phyloP scores from a whole-genome alignment of 2,888 invertebrate genomes.

The Palloptera scutellata region DNA sequence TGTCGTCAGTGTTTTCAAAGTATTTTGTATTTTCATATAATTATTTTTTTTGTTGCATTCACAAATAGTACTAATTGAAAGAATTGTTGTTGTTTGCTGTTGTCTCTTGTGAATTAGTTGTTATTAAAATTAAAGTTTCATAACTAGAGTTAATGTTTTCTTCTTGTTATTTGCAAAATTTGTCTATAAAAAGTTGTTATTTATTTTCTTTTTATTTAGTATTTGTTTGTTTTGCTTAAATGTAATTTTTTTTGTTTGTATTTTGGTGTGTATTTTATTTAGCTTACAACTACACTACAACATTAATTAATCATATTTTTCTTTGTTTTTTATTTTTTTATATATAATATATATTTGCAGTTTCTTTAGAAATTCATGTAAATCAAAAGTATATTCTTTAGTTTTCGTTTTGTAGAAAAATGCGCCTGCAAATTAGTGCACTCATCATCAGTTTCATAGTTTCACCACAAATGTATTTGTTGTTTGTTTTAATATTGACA shows the following conservation, averaged over 20 bases:
- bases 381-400: slow-evolving; percentile 6
- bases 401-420: slow-evolving; percentile 33
- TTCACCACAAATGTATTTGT: slow-evolving; percentile 25
- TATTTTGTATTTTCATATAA: slow-evolving; percentile 31
- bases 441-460: slow-evolving; percentile 26
- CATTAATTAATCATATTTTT: slow-evolving; percentile 28
- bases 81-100: slow-evolving; percentile 10
- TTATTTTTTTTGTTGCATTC: background rate
- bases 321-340: background rate
- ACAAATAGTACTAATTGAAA: background rate
- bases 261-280: slow-evolving; percentile 15
- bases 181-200: slow-evolving; percentile 28
- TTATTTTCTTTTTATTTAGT: slow-evolving; percentile 6
- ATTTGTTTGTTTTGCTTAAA: background rate
- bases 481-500: slow-evolving; percentile 55
- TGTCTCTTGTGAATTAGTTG: slow-evolving; percentile 1
- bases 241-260: slow-evolving; percentile 12
- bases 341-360: slow-evolving; percentile 3
- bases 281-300: slow-evolving; percentile 35
- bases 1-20: slow-evolving; percentile 19
- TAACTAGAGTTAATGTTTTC: too few relatives aligned
- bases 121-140: slow-evolving; percentile 19
- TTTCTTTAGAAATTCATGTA: slow-evolving; percentile 7
- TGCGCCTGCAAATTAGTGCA: slow-evolving; percentile 35
- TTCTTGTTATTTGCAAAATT: slow-evolving; percentile 20